Conservation (phyloP, 2,888 invertebrate genomes). For the Polydrusus cervinus region DNA sequence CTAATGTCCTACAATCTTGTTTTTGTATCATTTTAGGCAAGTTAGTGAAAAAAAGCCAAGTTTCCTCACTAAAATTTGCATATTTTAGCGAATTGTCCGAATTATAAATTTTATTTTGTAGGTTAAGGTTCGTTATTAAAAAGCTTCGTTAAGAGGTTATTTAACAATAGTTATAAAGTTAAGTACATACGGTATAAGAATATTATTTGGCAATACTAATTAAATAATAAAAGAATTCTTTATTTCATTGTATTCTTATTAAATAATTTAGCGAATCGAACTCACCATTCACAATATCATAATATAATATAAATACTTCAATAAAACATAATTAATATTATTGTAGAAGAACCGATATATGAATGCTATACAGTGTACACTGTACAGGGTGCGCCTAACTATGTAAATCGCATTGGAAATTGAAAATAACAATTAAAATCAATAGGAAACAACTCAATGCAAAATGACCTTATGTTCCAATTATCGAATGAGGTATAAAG, state of each 20-base stretch:
- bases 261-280: not conserved
- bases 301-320: not conserved
- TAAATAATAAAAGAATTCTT: constrained; percentile 6
- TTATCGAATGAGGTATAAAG: no score
- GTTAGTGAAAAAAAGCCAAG: no score
- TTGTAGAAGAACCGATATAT: not conserved
- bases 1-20: no score
- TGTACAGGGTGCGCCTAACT: no score
- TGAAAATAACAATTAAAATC: no score
- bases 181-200: not conserved
- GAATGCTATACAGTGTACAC: not conserved
- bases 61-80: no score
- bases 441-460: no score
- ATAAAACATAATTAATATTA: not conserved
- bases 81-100: no score
- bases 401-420: no score
- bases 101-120: not conserved
- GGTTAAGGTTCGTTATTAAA: constrained; percentile 3
- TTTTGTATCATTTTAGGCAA: no score
- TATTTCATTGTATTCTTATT: constrained; percentile 10
- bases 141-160: not conserved
- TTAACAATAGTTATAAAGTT: not conserved
- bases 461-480: no score
- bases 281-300: not conserved
- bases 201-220: constrained; percentile 5